Evolutionary conservation across 2,113 vertebrate genomes (phyloP).

Genomic region (Meleagris gallopavo): DNA sequence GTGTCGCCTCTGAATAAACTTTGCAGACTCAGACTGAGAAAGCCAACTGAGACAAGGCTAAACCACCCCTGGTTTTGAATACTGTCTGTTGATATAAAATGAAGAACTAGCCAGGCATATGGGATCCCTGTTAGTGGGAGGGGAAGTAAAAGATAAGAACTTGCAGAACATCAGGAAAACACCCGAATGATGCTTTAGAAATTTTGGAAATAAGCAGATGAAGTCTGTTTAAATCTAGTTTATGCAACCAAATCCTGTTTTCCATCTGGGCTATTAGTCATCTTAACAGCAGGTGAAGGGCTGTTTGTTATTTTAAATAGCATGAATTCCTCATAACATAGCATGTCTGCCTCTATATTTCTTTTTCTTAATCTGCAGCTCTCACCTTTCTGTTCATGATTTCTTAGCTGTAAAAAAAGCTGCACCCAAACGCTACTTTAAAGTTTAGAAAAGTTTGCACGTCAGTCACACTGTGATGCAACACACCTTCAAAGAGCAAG

Average conservation of each 20-base stretch:
- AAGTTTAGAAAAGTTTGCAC: neutral
- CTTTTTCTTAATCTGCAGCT: constrained; percentile 13
- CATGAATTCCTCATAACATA: neutral
- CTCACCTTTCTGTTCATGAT: neutral
- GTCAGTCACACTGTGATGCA: neutral
- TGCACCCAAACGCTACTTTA: neutral
- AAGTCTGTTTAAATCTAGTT: constrained; percentile 27
- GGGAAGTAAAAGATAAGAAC: neutral
- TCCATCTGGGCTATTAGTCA: constrained; percentile 27
- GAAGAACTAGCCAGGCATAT: neutral
- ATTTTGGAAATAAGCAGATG: neutral
- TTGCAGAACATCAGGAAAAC: neutral
- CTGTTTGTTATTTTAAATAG: constrained; percentile 43
- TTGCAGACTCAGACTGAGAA: neutral
- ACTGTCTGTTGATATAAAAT: neutral
- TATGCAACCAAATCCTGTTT: neutral
- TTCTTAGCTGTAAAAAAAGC: constrained; percentile 15
- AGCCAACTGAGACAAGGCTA: neutral
- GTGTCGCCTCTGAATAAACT: neutral
- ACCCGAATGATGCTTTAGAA: neutral
- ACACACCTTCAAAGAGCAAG: constrained; percentile 2
- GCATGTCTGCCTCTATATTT: constrained; percentile 1
- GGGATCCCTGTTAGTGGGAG: neutral
- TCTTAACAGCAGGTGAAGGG: constrained; percentile 21
- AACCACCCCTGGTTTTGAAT: neutral